Evolutionary conservation across 2,888 invertebrate species (phyloP), one percentile per base, ranked within the genome.

Genomic region (Stenurella melanura): DNA sequence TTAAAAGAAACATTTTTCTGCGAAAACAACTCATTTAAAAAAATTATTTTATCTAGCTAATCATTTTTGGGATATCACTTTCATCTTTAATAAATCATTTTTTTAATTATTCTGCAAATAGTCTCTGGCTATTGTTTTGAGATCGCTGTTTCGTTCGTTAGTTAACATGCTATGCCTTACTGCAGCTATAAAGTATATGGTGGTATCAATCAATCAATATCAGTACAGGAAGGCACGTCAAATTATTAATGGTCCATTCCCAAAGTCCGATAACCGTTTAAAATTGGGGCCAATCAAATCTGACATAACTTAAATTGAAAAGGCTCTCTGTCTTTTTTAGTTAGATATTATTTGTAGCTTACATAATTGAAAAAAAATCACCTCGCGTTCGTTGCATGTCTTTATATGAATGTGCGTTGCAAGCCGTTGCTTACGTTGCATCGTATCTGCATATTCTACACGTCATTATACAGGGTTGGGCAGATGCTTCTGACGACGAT

Each of bases 201-300:
- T 34, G n/a, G 61, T 19, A 26, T 54, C 56, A 54, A 67, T 67
- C 67, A 67, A 67, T 67, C 67, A 56, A 67, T 54, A 56, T 67
- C 67, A 17, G n/a, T 56, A 56, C 42, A 21, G 67, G 54, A 63
- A 50, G 66, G 42, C 42, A 50, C 21, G 66, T 66, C 61, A 63
- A 63, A 63, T 63, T 63, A 63, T 63, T 63, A 63, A 63, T 63
- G 61, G 61, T 34, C 30, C 34, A 63, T 63, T 34, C 17, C 61
- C 17, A n/a, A 63, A 34, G 61, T 61, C 26, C 30, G 30, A 30
- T 50, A 61, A 12, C 26, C 15, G 30, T 63, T 63, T 63, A 63
- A 63, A 63, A 63, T 17, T 63, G 50, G 6, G 61, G 34, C 61
- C 61, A 63, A 63, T 63, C 61, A 34, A 63, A 63, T 34, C 34